Percentiles rank a stretch among this genome's conserved stretches.
phyloP scores from a whole-genome alignment of 2,888 invertebrate species.

The Ectobius pallidus region DNA sequence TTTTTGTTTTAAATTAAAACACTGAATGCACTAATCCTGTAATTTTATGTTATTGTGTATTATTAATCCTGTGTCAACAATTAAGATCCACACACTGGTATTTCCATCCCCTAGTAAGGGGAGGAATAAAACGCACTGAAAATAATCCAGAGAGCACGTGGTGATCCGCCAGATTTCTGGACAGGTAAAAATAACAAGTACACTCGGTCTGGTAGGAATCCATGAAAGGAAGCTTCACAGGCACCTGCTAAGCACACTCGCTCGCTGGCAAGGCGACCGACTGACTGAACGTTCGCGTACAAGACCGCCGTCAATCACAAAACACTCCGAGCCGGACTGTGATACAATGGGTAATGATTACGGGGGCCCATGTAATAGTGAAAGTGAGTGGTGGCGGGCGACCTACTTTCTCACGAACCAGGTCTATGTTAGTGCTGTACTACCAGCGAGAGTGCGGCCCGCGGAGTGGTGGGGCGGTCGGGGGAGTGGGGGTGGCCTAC shows the following conservation, averaged over 20 bases:
- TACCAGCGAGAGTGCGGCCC: conserved; percentile 46
- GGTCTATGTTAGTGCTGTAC: conserved; percentile 81
- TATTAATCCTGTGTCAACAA: no score
- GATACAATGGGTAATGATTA: conserved; percentile 74
- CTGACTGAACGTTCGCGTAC: neutral
- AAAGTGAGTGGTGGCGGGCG: conserved; percentile 74
- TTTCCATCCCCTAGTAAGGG: conserved; percentile 17
- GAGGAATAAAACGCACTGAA: conserved; percentile 29
- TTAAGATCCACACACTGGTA: no score
- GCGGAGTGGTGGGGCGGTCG: conserved; percentile 46
- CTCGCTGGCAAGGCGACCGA: neutral
- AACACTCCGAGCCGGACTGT: conserved; percentile 59
- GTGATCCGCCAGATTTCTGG: neutral
- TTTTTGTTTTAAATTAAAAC: no score
- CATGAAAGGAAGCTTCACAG: conserved; percentile 17
- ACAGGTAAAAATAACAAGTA: neutral
- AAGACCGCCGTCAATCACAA: conserved; percentile 60
- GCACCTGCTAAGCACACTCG: neutral
- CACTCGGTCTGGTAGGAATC: neutral
- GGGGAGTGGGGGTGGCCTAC: conserved; percentile 69
- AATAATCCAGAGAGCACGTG: neutral
- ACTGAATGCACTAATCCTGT: no score
- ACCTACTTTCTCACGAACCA: conserved; percentile 92
- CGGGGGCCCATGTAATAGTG: conserved; percentile 80
- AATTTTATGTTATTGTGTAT: no score